These are phyloP conservation scores for Kryptolebias ocellatus DNA, from an alignment of 2,797 vertebrate species.

Conservation along the genomic window DNA sequence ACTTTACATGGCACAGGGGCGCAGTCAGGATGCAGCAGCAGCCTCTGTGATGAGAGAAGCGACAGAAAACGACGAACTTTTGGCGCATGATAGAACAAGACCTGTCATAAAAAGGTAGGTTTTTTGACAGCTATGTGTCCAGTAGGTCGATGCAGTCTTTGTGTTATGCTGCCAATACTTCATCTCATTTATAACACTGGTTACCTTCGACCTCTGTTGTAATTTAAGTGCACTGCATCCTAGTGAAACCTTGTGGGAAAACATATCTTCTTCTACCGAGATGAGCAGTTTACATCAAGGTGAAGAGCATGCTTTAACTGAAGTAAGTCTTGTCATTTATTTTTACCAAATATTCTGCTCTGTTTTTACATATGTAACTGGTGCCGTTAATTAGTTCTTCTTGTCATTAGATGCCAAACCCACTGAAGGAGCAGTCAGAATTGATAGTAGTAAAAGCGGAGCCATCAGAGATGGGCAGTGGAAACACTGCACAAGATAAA, in stretches of 20 bases:
- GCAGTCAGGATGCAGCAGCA: slow-evolving; percentile 55
- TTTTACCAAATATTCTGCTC: not conserved
- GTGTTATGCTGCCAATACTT: not conserved
- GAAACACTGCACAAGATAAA: slow-evolving; percentile 24
- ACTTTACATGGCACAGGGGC: slow-evolving; percentile 67
- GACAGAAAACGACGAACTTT: slow-evolving; percentile 14
- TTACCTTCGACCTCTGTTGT: slow-evolving; percentile 1
- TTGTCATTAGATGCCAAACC: slow-evolving; percentile 45
- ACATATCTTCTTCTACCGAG: slow-evolving; percentile 47
- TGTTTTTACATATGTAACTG: slow-evolving; percentile 5
- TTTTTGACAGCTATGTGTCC: not conserved
- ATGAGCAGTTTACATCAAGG: slow-evolving; percentile 33
- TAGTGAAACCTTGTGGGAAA: slow-evolving; percentile 67
- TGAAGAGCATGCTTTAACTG: slow-evolving; percentile 31
- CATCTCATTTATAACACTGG: not conserved
- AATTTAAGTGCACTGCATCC: slow-evolving; percentile 27
- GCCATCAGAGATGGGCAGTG: slow-evolving; percentile 55
- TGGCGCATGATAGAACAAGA: slow-evolving; percentile 46
- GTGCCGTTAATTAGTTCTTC: not conserved
- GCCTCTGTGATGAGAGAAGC: slow-evolving; percentile 31
- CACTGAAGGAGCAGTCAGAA: slow-evolving; percentile 48
- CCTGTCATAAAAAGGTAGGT: slow-evolving; percentile 64
- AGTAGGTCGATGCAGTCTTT: not conserved
- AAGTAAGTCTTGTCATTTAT: slow-evolving; percentile 44
- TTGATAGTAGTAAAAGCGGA: slow-evolving; percentile 77